Base-by-base conservation (phyloP, 2,113 vertebrate genomes). In the Lepus timidus region DNA sequence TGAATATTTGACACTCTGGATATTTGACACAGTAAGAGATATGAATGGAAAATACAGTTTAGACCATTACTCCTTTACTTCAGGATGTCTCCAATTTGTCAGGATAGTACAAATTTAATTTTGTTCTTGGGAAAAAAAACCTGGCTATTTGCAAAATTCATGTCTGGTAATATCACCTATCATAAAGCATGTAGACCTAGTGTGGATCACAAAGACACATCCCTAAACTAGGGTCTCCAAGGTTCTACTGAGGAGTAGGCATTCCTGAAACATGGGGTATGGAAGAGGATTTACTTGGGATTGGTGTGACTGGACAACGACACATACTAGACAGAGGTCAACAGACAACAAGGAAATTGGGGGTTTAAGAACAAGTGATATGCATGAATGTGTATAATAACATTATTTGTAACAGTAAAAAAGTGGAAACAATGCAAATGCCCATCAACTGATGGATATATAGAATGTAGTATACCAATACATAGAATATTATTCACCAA, bases 341-440 rank as follows among this genome's bases (percentile, higher is more conserved):
- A 51, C 16, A 68, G 13, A 70, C 74, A 39, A 73, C 23, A 44
- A 80, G 78, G 51, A 75, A 95, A 93, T 14, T 88, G 67, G 20
- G 4, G 27, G 7, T 92, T 64, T 74, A 58, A 85, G 91, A 44
- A 13, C 5, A 95, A 58, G 23, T 62, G 52, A 68, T 68, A 92
- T 23, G 36, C 19, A 61, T 19, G 23, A 61, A 51, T 61, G 27
- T 58, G 82, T 61, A 92, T 11, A 78, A 19, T 52, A 70, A 23
- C 74, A 44, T 36, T 85, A 88, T 89, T 95, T 61, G 55, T 44
- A 85, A 55, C 20, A 67, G 20, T 22, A 39, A 27, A 88, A 94
- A 94, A 94, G 12, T 86, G 14, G 31, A 70, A 89, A 71, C 13
- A 92, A 62, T 27, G 22, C 39, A 93, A 91, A 75, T 80, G n/a